phyloP scores from a whole-genome alignment of 2,113 vertebrate species.

The Numenius arquata region DNA sequence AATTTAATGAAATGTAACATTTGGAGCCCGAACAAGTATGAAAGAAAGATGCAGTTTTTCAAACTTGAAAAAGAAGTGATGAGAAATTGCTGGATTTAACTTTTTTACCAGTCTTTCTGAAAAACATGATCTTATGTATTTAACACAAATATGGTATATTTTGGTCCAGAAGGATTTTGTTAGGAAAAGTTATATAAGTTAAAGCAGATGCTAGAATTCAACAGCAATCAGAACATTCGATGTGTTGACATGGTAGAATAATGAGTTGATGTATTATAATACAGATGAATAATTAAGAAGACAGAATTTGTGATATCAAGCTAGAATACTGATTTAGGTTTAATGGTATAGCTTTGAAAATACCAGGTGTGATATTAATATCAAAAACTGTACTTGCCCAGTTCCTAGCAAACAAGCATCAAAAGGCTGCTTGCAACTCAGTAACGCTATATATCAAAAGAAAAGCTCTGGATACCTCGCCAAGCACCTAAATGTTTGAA shows the following conservation, averaged over 20 bases:
- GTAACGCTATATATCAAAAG: not conserved
- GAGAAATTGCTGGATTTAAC: not conserved
- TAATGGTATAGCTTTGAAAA: not conserved
- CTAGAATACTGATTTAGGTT: not conserved
- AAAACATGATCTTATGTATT: not conserved
- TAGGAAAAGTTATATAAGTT: not conserved
- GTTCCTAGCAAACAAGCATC: not conserved
- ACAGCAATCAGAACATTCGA: not conserved
- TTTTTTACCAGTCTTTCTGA: not conserved
- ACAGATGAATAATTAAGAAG: not conserved
- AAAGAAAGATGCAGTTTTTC: not conserved
- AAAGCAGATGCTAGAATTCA: slow-evolving; percentile 1
- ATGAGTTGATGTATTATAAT: not conserved
- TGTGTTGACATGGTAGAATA: not conserved
- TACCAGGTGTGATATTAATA: not conserved
- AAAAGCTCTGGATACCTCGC: not conserved
- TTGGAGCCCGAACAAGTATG: not conserved
- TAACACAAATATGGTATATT: not conserved
- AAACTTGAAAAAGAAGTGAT: not conserved
- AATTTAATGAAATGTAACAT: not conserved
- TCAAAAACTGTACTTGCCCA: not conserved
- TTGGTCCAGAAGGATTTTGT: not conserved
- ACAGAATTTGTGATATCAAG: not conserved
- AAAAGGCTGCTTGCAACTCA: not conserved
- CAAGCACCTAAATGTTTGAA: not conserved